Conservation (phyloP, 2,888 invertebrate species). For the Troides helena region DNA sequence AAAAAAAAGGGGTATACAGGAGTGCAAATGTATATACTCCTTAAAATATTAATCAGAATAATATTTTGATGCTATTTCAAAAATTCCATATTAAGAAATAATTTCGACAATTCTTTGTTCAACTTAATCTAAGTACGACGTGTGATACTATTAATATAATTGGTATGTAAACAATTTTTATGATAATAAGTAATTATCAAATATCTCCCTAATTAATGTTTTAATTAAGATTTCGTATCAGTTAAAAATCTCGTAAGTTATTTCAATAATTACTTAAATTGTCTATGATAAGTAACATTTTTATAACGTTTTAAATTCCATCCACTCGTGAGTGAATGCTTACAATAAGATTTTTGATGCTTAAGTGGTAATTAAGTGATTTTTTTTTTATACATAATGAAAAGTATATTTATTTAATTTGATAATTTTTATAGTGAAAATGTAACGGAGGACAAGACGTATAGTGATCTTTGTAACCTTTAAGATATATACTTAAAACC, state of each 20-base stretch:
- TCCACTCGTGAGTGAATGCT: slow-evolving; percentile 4
- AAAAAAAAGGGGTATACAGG: no score
- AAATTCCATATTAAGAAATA: background rate
- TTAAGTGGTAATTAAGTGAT: slow-evolving; percentile 2
- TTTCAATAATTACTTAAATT: slow-evolving; percentile 9
- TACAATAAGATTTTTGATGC: background rate
- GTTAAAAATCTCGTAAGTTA: background rate
- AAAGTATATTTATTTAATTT: background rate
- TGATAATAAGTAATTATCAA: background rate
- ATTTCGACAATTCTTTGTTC: slow-evolving; percentile 12
- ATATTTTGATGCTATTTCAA: no score
- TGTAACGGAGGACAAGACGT: background rate
- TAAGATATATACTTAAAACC: background rate
- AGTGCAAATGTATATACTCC: no score
- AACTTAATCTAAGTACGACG: slow-evolving; percentile 7
- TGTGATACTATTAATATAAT: background rate
- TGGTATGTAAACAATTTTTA: background rate
- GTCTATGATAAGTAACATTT: background rate
- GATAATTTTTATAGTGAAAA: background rate
- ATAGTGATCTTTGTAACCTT: background rate
- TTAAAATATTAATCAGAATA: no score
- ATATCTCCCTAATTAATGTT: slow-evolving; percentile 3
- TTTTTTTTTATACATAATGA: slow-evolving; percentile 3
- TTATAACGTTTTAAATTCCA: background rate
- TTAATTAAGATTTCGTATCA: slow-evolving; percentile 6